phyloP scores from a whole-genome alignment of 2,888 invertebrate species.

The Diplazon laetatorius region DNA sequence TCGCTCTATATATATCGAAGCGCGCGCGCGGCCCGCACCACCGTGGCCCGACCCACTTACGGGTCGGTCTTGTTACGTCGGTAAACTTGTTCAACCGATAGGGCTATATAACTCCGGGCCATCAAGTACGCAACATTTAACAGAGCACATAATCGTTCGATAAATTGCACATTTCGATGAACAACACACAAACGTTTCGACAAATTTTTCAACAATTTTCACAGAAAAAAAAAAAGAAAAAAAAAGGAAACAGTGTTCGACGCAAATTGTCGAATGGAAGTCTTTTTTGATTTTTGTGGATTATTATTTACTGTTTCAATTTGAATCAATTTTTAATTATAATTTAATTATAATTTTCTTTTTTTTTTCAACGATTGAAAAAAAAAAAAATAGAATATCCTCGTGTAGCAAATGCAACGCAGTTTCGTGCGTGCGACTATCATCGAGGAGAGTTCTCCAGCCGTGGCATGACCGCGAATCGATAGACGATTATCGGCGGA shows the following conservation, averaged over 20 bases:
- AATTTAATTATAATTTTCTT: too few relatives aligned
- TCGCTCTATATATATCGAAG: too few relatives aligned
- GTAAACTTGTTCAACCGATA: conserved; percentile 43
- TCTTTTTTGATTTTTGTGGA: background rate
- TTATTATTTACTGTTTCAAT: background rate
- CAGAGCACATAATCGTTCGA: conserved; percentile 6
- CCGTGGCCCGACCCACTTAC: conserved; percentile 54
- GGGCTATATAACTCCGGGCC: conserved; percentile 1
- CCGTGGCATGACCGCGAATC: conserved; percentile 9
- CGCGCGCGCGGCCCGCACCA: conserved; percentile 20
- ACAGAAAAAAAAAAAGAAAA: too few relatives aligned
- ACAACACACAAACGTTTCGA: too few relatives aligned
- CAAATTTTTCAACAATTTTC: too few relatives aligned
- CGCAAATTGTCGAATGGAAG: background rate
- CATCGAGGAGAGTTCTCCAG: conserved; percentile 10
- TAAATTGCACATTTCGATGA: background rate
- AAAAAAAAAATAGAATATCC: conserved; percentile 6
- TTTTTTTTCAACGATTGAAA: background rate
- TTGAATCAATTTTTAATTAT: background rate
- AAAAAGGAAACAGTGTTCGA: too few relatives aligned
- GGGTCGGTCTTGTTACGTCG: conserved; percentile 36
- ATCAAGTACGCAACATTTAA: conserved; percentile 36
- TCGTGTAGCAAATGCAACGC: background rate
- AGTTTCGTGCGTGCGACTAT: background rate
- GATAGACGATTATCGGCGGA: conserved; percentile 51